Evolutionary conservation across 1,140 invertebrate genomes (phyloP).

Genomic region (Ostrea denselamellosa): DNA sequence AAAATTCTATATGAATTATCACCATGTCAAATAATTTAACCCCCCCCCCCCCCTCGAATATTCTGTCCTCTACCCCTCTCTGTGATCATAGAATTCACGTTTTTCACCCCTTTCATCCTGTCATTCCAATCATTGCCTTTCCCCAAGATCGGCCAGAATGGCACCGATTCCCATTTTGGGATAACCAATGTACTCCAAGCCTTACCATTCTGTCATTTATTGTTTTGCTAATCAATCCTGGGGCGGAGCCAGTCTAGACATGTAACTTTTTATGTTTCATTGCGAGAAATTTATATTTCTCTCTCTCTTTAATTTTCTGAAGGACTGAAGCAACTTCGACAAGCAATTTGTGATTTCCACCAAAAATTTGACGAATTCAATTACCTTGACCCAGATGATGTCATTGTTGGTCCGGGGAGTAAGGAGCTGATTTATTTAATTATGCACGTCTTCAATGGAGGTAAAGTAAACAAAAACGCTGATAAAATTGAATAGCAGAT

Average conservation of each 20-base stretch:
- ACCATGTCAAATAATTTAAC: too few relatives aligned
- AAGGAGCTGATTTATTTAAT: conserved; percentile 77
- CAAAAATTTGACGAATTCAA: conserved; percentile 67
- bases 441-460: conserved; percentile 75
- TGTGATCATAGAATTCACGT: not conserved
- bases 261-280: not conserved
- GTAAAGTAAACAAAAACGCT: conserved; percentile 50
- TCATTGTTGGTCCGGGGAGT: conserved; percentile 76
- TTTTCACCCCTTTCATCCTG: not conserved
- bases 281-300: not conserved
- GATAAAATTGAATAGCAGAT: too few relatives aligned
- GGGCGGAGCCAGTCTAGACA: conserved; percentile 49
- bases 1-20: not conserved
- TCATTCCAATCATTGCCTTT: not conserved
- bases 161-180: not conserved
- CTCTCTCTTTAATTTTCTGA: conserved; percentile 39
- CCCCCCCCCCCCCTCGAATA: too few relatives aligned
- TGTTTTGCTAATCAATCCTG: not conserved
- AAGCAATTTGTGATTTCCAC: conserved; percentile 74
- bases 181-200: not conserved
- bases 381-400: conserved; percentile 66
- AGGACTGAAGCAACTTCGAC: conserved; percentile 72
- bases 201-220: too few relatives aligned
- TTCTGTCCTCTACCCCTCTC: not conserved
- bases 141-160: not conserved